Evolutionary conservation across 2,888 invertebrate genomes (phyloP), one percentile per base, ranked within the genome.

Genomic region (Sarcophaga caerulescens): DNA sequence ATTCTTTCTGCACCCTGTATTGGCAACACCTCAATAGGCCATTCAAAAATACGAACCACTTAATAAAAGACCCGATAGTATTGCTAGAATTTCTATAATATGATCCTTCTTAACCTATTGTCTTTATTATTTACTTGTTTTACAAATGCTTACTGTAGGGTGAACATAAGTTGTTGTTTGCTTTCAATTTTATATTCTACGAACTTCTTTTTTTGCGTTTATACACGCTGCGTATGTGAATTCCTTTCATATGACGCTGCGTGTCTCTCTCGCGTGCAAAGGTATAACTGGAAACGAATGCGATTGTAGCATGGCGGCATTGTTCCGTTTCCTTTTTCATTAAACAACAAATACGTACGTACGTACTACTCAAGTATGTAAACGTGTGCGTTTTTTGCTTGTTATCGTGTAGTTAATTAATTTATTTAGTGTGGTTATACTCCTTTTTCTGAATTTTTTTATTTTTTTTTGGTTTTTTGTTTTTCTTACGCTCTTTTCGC

Each of bases 401-500:
- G 84, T 89, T 89, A 89, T 89, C 89, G 88, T 90, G 90, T 90
- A 90, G 90, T 90, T 90, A 90, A 90, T 90, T 90, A 90, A 90
- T 90, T 90, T 90, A 90, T 90, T 90, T 90, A 90, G 89, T 90
- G 90, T 88, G 90, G 90, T 90, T 90, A 66, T 35, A 35, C 35
- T 35, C 35, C 35, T 35, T 35, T 35, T 35, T 10, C 35, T 8
- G 35, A 35, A 10, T 14, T 14, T 52, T 52, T 47, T 47, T 47
- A n/a, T 1, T 47, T 63, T 19, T 52, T 52, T 52, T 14, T 14
- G 3, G 3, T 17, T 52, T 52, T 52, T 52, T 52, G 17, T 52
- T 52, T 17, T 12, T 52, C 14, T 52, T 14, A 52, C 52, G 17
- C 57, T 69, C 65, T 73, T 89, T 90, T 88, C 89, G 89, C 89